These are phyloP conservation scores for Dromaius novaehollandiae DNA, from an alignment of 2,113 vertebrate species.

Conservation along the genomic window DNA sequence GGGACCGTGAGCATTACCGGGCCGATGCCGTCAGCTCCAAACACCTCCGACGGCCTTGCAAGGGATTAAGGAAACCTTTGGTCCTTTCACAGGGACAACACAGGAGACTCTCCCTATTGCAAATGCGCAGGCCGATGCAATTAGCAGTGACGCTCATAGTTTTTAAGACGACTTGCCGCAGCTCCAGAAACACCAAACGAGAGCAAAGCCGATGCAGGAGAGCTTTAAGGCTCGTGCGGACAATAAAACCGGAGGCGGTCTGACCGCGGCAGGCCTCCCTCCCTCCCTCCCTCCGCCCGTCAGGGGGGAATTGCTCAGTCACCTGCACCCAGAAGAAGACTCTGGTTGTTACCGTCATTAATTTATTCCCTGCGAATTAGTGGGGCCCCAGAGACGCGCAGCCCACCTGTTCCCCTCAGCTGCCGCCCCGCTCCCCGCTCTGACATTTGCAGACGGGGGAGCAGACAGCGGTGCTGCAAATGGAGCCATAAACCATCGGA, in stretches of 20 bases:
- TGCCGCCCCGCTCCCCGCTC: neutral
- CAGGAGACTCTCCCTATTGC: neutral
- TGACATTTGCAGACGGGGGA: conserved; percentile 69
- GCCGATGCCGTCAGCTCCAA: neutral
- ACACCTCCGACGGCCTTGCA: neutral
- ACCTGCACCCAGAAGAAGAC: neutral
- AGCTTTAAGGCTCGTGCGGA: neutral
- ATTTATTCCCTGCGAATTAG: conserved; percentile 51
- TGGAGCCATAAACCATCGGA: conserved; percentile 40
- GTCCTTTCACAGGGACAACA: neutral
- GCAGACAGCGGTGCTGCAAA: conserved; percentile 21
- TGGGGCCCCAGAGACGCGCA: conserved; percentile 53
- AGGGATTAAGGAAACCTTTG: neutral
- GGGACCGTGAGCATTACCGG: accelerated
- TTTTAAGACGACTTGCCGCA: neutral
- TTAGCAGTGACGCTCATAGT: neutral
- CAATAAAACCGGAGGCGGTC: neutral
- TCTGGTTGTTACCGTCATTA: neutral
- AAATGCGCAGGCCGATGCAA: neutral
- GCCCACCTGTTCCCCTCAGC: conserved; percentile 58
- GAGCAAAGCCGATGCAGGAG: too few relatives aligned
- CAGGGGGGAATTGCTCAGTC: conserved; percentile 34
- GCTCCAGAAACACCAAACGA: neutral
- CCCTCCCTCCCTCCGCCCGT: neutral
- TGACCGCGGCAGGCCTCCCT: neutral